A percentile compares a stretch with the other conserved stretches of the same genome.
Conservation (phyloP, 2,797 vertebrate species). For the Pitangus sulphuratus region DNA sequence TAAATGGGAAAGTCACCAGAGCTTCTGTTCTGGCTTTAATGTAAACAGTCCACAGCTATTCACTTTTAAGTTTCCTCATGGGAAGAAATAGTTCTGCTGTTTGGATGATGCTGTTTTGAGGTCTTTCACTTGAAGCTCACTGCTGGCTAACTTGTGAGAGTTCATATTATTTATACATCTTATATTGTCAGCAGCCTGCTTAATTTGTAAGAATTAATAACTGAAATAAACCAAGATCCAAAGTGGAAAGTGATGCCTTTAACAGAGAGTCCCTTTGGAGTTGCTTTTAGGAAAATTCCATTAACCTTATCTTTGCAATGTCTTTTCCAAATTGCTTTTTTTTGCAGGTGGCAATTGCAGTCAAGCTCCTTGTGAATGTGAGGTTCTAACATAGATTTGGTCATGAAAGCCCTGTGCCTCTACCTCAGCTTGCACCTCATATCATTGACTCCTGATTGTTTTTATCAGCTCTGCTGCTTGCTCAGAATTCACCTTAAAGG, state of each 20-base stretch:
- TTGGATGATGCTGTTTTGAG: neutral
- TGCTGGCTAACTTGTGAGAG: neutral
- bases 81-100: neutral
- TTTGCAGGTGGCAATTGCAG: slow-evolving; percentile 32
- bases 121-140: neutral
- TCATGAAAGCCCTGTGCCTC: neutral
- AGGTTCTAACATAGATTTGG: neutral
- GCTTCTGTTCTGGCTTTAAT: neutral
- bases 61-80: neutral
- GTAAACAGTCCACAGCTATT: neutral
- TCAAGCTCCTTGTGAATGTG: neutral
- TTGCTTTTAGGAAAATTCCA: slow-evolving; percentile 42
- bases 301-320: slow-evolving; percentile 53
- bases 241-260: slow-evolving; percentile 1
- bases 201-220: slow-evolving; percentile 6
- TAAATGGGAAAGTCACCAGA: neutral
- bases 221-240: slow-evolving; percentile 18
- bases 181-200: neutral
- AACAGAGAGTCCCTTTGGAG: slow-evolving; percentile 3
- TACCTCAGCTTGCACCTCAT: neutral
- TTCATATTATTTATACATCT: slow-evolving; percentile 26
- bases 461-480: neutral
- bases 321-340: slow-evolving; percentile 45
- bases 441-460: neutral
- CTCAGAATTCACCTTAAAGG: neutral